Percentiles rank a stretch among this genome's conserved stretches.
These are phyloP conservation scores for Tursiops truncatus DNA, from an alignment of 2,113 vertebrate species.

Conservation along the genomic window DNA sequence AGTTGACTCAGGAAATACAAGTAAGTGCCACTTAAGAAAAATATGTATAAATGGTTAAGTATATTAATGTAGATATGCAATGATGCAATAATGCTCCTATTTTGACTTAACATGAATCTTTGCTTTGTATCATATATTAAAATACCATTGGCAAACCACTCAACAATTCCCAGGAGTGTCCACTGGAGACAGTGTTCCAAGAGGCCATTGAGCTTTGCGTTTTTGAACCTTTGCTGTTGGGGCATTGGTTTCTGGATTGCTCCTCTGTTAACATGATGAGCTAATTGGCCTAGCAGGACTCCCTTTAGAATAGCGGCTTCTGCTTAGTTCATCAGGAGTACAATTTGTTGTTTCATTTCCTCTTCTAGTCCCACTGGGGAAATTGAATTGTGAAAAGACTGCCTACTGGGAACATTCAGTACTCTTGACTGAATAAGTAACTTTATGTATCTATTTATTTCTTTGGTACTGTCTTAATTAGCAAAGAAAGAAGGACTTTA, in stretches of 20 bases:
- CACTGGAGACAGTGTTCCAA: conserved; percentile 54
- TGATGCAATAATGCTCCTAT: neutral
- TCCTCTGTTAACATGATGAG: conserved; percentile 81
- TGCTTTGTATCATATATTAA: conserved; percentile 40
- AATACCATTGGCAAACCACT: conserved; percentile 37
- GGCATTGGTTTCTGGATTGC: conserved; percentile 75
- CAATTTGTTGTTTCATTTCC: conserved; percentile 88
- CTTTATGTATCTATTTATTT: conserved; percentile 80
- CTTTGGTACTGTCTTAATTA: conserved; percentile 86
- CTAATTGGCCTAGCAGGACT: conserved; percentile 84
- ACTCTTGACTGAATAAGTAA: conserved; percentile 82
- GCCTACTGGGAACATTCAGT: conserved; percentile 84
- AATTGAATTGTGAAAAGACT: conserved; percentile 84
- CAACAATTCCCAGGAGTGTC: conserved; percentile 46
- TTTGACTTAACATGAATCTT: conserved; percentile 15
- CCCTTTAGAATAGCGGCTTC: conserved; percentile 80
- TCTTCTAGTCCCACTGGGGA: conserved; percentile 82
- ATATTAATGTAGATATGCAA: neutral
- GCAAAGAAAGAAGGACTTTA: conserved; percentile 80
- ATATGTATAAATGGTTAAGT: neutral
- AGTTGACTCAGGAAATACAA: neutral
- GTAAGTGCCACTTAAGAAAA: neutral
- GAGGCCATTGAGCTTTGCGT: conserved; percentile 65
- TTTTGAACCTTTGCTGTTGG: conserved; percentile 68
- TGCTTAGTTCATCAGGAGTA: conserved; percentile 85